Base-by-base conservation (phyloP, 2,888 invertebrate species). In the Ennomos quercinarius region DNA sequence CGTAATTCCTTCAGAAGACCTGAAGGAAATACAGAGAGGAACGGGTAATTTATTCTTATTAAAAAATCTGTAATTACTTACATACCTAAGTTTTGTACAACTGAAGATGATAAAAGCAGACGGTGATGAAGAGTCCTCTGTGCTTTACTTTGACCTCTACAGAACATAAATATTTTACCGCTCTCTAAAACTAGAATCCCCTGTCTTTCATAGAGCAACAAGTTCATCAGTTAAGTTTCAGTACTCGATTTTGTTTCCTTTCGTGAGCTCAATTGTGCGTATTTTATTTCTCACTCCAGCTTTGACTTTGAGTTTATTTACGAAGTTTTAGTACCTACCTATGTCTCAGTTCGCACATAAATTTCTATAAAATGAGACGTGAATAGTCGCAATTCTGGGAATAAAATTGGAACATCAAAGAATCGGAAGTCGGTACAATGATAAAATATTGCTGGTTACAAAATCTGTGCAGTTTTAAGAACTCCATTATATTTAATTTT, bases 381-480 rank as follows among this genome's bases (percentile, higher is more conserved):
- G 83, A 87, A 88, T 86, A 83, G 78, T 76, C 70, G 75, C 78
- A 72, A 82, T 82, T 78, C 72, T 66, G 73, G 80, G 75, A 83
- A 83, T 84, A 84, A 82, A 76, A 83, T 77, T 77, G 70, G 71
- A 81, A 86, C 84, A 84, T 88, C 87, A 89, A 90, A 90, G 85
- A 73, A 5, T 27, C 27, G 75, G 84, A 84, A 86, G 76, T 78
- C 78, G 69, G 78, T 64, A 74, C 73, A 71, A 27, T 27, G 27
- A 27, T 27, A 27, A 71, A 77, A 76, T 75, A 76, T 74, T 80
- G 78, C 78, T 75, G 74, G 73, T 67, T 27, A 27, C 27, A 6
- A 27, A 27, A 27, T 63, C 61, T 35, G 47, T 27, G 35, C 13
- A 39, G 44, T 43, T 54, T 6, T 13, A 13, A 44, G 36, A 46